Percentiles rank a stretch among this genome's conserved stretches.
Evolutionary conservation across 2,888 invertebrate species (phyloP).

Genomic region (Drosophila flavopinicola): DNA sequence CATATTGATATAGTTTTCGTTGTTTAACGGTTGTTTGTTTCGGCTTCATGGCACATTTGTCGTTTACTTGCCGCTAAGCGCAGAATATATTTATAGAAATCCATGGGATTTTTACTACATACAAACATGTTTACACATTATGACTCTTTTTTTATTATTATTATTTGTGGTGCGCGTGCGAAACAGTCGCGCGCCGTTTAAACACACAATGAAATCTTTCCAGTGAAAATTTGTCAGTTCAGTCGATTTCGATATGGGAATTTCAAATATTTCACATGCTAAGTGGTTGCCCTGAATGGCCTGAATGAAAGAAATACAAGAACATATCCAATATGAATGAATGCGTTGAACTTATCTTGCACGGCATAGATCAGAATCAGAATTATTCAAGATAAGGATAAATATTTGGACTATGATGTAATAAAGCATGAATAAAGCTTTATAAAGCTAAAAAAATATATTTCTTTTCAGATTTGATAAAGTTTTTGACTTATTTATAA

Average conservation of each 20-base stretch:
- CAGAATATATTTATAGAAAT: slow-evolving; percentile 71
- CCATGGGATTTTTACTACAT: slow-evolving; percentile 32
- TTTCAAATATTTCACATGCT: slow-evolving; percentile 59
- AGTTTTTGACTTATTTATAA: too few species aligned
- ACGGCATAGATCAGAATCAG: not conserved
- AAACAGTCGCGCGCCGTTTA: slow-evolving; percentile 49
- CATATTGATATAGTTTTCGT: slow-evolving; percentile 79
- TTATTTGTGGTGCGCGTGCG: slow-evolving; percentile 31
- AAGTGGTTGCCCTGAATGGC: slow-evolving; percentile 41
- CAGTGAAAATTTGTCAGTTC: slow-evolving; percentile 41
- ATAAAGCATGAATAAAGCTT: too few species aligned
- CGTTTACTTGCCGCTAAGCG: slow-evolving; percentile 43
- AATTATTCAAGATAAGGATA: not conserved
- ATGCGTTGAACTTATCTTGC: slow-evolving; percentile 8
- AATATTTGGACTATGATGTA: not conserved
- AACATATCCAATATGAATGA: slow-evolving; percentile 38
- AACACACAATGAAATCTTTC: slow-evolving; percentile 49
- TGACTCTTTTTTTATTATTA: slow-evolving; percentile 15
- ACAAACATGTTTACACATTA: slow-evolving; percentile 37
- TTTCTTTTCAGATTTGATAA: too few species aligned
- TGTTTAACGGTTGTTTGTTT: slow-evolving; percentile 75
- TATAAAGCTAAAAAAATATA: too few species aligned
- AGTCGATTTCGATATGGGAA: slow-evolving; percentile 55
- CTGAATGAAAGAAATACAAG: slow-evolving; percentile 31
- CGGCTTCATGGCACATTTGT: slow-evolving; percentile 50